These are phyloP conservation scores for Pogonophryne albipinna DNA, from an alignment of 2,797 vertebrate species.

Conservation along the genomic window DNA sequence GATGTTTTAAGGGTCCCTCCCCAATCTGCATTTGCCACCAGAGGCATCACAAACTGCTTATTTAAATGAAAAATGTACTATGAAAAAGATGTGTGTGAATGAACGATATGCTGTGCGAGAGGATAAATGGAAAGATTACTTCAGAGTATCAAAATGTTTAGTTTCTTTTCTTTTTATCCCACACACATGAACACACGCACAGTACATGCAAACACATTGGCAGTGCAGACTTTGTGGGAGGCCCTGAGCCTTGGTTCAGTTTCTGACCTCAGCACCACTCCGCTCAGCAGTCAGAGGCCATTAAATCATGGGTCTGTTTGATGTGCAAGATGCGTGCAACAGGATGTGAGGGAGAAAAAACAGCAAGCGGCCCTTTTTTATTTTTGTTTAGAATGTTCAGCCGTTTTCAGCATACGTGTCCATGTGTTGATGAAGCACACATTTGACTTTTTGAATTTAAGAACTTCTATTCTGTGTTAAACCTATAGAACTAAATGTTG, in stretches of 20 bases:
- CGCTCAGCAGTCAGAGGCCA: conserved; percentile 69
- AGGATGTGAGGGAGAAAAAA: conserved; percentile 57
- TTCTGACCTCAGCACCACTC: conserved; percentile 69
- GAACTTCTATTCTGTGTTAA: conserved; percentile 6
- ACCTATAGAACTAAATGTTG: conserved; percentile 7
- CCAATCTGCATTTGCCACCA: background rate
- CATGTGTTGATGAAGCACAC: conserved; percentile 42
- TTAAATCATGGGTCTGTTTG: conserved; percentile 76
- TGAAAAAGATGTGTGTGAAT: conserved; percentile 8
- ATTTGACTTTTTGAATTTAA: conserved; percentile 28
- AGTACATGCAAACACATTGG: conserved; percentile 37
- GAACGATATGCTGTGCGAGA: background rate
- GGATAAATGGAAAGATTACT: conserved; percentile 5
- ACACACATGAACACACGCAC: conserved; percentile 2
- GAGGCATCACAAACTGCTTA: background rate
- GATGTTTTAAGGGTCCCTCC: background rate
- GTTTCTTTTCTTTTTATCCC: conserved; percentile 1
- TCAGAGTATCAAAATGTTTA: background rate
- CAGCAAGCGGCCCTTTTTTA: conserved; percentile 56
- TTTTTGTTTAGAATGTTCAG: conserved; percentile 64
- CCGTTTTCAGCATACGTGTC: conserved; percentile 40
- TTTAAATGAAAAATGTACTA: background rate
- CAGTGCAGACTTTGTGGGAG: conserved; percentile 61
- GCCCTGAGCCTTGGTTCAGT: conserved; percentile 56
- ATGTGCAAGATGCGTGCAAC: conserved; percentile 79